phyloP scores from a whole-genome alignment of 2,113 vertebrate genomes.

The Hemicordylus capensis region DNA sequence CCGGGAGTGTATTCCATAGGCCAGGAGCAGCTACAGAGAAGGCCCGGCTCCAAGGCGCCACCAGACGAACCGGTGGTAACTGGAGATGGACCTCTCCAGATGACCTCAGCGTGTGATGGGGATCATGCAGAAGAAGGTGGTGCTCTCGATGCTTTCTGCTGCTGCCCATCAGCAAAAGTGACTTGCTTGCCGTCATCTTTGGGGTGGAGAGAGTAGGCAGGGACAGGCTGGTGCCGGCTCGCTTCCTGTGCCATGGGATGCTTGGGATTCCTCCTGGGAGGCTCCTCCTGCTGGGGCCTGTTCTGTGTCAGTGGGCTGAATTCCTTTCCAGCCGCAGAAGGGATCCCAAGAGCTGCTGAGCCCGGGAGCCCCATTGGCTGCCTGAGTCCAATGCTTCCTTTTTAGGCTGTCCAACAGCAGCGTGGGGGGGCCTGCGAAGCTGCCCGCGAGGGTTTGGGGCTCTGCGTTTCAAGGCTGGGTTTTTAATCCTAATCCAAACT shows the following conservation, averaged over 20 bases:
- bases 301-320: not conserved
- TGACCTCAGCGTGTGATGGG: no score
- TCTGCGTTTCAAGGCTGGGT: not conserved
- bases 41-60: no score
- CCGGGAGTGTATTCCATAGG: no score
- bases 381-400: constrained; percentile 52
- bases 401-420: constrained; percentile 56
- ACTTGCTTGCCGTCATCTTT: not conserved
- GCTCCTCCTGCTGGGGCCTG: not conserved
- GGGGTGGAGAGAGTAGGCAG: not conserved
- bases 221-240: not conserved
- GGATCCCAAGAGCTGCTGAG: not conserved
- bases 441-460: not conserved
- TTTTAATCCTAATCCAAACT: not conserved
- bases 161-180: not conserved
- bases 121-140: no score
- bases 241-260: constrained; percentile 23
- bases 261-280: constrained; percentile 52
- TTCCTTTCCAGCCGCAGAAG: not conserved
- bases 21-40: no score
- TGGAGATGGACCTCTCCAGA: no score
- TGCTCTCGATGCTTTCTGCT: not conserved
- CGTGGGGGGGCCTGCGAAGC: not conserved
- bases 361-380: constrained; percentile 43
- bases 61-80: no score